These are phyloP conservation scores for Heterodera filipjevi DNA, from an alignment of 2,888 invertebrate species.

Conservation along the genomic window DNA sequence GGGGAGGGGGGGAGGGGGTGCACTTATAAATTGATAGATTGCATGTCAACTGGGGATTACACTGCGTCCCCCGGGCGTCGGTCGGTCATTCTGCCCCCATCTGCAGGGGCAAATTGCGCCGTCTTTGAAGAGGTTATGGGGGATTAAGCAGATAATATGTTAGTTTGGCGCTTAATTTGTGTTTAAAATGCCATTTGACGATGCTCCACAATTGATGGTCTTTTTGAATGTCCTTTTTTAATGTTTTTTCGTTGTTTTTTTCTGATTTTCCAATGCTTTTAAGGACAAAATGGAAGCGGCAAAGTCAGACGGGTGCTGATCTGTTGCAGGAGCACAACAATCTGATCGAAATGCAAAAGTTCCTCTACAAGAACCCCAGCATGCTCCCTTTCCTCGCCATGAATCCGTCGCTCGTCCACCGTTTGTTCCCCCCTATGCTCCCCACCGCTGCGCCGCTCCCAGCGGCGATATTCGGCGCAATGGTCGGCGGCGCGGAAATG, in stretches of 20 bases:
- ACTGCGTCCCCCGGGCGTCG: neutral
- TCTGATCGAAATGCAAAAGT: conserved; percentile 83
- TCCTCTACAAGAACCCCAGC: conserved; percentile 62
- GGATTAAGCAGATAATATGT: conserved; percentile 8
- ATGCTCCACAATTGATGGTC: neutral
- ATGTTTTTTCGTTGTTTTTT: too few relatives aligned
- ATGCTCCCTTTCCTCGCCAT: conserved; percentile 52
- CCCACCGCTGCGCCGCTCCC: neutral
- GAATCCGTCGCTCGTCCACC: conserved; percentile 39
- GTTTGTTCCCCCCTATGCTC: conserved; percentile 24
- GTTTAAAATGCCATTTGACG: neutral
- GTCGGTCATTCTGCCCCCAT: conserved; percentile 3
- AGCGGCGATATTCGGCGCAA: neutral
- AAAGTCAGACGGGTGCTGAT: conserved; percentile 95
- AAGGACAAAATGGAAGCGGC: conserved; percentile 98
- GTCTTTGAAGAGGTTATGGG: conserved; percentile 2
- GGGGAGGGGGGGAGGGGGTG: neutral
- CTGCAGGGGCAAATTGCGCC: neutral
- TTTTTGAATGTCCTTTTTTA: neutral
- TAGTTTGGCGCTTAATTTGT: neutral
- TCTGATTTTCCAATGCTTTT: neutral
- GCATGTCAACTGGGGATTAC: conserved; percentile 30
- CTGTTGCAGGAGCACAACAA: conserved; percentile 94
- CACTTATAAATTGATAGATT: conserved; percentile 14
- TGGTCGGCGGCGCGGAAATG: neutral